phyloP scores from a whole-genome alignment of 2,113 vertebrate genomes.

The Urocolius indicus region DNA sequence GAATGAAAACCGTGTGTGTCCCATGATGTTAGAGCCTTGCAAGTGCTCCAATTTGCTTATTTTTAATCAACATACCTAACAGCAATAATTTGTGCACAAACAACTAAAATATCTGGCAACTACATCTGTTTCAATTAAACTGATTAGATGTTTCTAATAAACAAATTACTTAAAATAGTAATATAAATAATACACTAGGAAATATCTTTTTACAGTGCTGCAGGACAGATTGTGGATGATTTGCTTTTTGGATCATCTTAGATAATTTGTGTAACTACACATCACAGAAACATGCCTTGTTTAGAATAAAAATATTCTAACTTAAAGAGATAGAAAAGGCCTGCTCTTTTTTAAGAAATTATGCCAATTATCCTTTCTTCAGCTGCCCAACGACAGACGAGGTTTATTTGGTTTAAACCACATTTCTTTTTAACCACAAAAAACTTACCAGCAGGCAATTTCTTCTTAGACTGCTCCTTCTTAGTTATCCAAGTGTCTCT shows the following conservation, averaged over 20 bases:
- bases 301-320: background rate
- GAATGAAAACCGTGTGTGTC: background rate
- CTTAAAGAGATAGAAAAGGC: background rate
- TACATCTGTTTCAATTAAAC: conserved; percentile 21
- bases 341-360: background rate
- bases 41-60: background rate
- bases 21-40: background rate
- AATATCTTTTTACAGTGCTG: background rate
- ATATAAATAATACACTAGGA: background rate
- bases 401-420: background rate
- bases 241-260: background rate
- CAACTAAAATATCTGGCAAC: background rate
- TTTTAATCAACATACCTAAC: background rate
- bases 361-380: background rate
- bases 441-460: background rate
- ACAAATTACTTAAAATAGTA: background rate
- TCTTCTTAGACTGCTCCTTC: background rate
- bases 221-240: background rate
- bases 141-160: background rate
- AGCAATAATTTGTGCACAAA: background rate
- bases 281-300: background rate
- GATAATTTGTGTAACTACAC: background rate
- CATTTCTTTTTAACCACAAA: background rate
- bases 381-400: background rate
- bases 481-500: background rate